phyloP scores from a whole-genome alignment of 2,797 vertebrate genomes.

The Semaprochilodus insignis region DNA sequence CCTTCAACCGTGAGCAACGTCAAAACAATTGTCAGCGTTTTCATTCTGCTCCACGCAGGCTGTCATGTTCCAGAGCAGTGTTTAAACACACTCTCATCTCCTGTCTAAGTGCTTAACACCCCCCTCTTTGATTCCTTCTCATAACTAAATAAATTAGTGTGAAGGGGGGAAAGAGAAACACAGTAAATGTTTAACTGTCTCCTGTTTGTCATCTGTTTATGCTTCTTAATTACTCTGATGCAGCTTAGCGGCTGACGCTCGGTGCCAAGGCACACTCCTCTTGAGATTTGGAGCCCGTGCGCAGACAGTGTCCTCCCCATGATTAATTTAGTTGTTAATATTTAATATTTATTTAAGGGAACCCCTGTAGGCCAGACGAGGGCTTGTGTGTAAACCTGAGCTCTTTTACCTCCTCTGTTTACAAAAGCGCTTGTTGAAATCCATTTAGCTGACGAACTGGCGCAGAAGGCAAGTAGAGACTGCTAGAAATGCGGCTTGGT shows the following conservation, averaged over 20 bases:
- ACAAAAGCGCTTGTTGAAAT: constrained; percentile 52
- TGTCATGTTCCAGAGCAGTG: constrained; percentile 69
- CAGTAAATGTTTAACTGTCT: constrained; percentile 84
- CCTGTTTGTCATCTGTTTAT: constrained; percentile 83
- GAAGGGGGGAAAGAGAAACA: constrained; percentile 73
- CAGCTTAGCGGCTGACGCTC: constrained; percentile 73
- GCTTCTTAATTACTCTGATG: constrained; percentile 81
- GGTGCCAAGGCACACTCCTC: constrained; percentile 67
- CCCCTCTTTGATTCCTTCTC: constrained; percentile 75
- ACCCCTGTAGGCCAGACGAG: constrained; percentile 70
- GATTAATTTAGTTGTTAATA: constrained; percentile 81
- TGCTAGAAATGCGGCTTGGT: background rate
- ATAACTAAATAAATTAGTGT: constrained; percentile 77
- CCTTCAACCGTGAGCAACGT: constrained; percentile 57
- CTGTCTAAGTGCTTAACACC: constrained; percentile 73
- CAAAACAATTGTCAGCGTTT: constrained; percentile 76
- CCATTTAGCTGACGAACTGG: constrained; percentile 48
- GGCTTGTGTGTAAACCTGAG: constrained; percentile 66
- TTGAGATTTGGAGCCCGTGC: constrained; percentile 71
- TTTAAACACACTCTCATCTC: constrained; percentile 68
- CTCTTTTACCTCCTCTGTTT: constrained; percentile 53
- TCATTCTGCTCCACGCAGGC: constrained; percentile 67
- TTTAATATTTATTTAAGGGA: constrained; percentile 79
- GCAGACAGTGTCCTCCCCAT: constrained; percentile 74
- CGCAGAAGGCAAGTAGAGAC: background rate